These are phyloP conservation scores for Calephelis perditalis DNA, from an alignment of 2,888 invertebrate genomes.

Conservation along the genomic window DNA sequence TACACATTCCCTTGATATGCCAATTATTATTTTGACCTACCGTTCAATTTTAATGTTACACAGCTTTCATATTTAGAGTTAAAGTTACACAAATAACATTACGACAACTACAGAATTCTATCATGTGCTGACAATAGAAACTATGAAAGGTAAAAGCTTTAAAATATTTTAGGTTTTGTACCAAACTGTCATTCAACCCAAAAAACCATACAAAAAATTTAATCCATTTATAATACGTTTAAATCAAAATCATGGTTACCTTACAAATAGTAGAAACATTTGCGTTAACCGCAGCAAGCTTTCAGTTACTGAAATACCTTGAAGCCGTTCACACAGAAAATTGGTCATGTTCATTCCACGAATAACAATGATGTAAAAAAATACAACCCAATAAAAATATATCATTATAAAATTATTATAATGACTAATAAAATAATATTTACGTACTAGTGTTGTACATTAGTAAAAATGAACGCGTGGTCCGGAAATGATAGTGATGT, in stretches of 20 bases:
- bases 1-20: too few relatives aligned
- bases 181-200: too few relatives aligned
- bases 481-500: slow-evolving; percentile 49
- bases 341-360: slow-evolving; percentile 13
- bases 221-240: not conserved
- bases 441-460: slow-evolving; percentile 7
- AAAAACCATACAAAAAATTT: too few relatives aligned
- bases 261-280: slow-evolving; percentile 39
- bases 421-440: not conserved
- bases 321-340: slow-evolving; percentile 38
- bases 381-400: slow-evolving; percentile 6
- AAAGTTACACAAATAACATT: too few relatives aligned
- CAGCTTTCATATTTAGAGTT: too few relatives aligned
- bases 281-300: slow-evolving; percentile 46
- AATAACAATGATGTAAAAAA: slow-evolving; percentile 2
- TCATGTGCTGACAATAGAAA: too few relatives aligned
- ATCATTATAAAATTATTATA: not conserved
- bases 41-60: too few relatives aligned
- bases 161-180: too few relatives aligned
- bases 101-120: too few relatives aligned
- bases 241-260: slow-evolving; percentile 34
- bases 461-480: slow-evolving; percentile 56
- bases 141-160: too few relatives aligned
- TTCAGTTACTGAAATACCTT: slow-evolving; percentile 57
- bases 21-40: too few relatives aligned